Evolutionary conservation across 2,797 vertebrate genomes (phyloP), one percentile per base, ranked within the genome.

Genomic region (Tenualosa thibaudeaui): DNA sequence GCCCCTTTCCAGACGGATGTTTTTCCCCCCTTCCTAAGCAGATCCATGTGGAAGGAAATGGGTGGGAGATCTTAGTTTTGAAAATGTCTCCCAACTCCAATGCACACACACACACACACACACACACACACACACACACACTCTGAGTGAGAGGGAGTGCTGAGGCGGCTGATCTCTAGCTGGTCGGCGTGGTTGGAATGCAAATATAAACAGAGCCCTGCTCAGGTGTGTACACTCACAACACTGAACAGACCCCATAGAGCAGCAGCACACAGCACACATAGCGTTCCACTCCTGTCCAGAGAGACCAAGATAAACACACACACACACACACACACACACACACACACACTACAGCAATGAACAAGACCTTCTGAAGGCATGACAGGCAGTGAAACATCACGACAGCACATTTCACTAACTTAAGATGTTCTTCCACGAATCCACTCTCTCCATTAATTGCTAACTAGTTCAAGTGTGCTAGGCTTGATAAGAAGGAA

Each of bases 211-310:
- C 51, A 75, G 56, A 81, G 40, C n/a, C 10, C 83, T 12, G 46
- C 12, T 84, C 3, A 58, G 60, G 15, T 84, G 84, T 88, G 54
- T 82, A 85, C 78, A 84, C 40, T 82, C 50, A 82, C 78, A 86
- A 83, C 71, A 84, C 22, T 40, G 6, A 43, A 22, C 37, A 82
- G 43, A 17, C 51, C 65, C 19, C 22, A n/a, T 49, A 8, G 54
- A 40, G 71, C 71, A 78, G 37, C 15, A 8, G 46, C 46, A 49
- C 46, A 49, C 4, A 31, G 31, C 31, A 17, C 68, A 40, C 26
- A 40, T 2, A 13, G 2, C 26, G 15, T 5, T 4, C 5, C 65
- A 43, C 13, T 43, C 0, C 15, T 15, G 31, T 75, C 31, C 13
- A 7, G 13, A 19, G 6, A 10, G 5, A 19, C 15, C 7, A 43